Base-by-base conservation (phyloP, 37 sponge, comb jelly and placozoan species). In the Chondrosia reniformis region DNA sequence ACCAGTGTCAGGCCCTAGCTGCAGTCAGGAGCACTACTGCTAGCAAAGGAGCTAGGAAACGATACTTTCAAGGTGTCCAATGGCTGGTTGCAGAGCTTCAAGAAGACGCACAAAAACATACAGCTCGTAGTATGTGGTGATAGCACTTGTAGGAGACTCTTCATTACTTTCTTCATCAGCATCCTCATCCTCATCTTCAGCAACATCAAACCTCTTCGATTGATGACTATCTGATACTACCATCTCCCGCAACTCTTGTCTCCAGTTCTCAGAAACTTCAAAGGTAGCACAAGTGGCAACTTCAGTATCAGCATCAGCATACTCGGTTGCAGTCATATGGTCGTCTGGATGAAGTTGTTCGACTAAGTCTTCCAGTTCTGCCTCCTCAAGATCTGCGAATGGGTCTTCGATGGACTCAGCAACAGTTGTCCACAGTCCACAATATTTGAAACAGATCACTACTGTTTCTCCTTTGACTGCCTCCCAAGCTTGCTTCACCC, bases 41-140 rank as follows among this genome's bases (percentile, higher is more conserved):
- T 64, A 64, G 66, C 66, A 15, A 64, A 64, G 3, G 66, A 64
- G 66, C 34, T 64, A 64, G 66, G 33, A 64, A 64, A 64, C 6
- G 7, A 64, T 2, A 64, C 34, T 21, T 64, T 64, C 66, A 64
- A 64, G 66, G 86, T 81, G 34, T 80, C 86, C 42, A 86, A 86
- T 81, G 81, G 86, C 5, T 81, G 82, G 87, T 28, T 86, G 44
- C 67, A 86, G 6, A 45, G 74, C 24, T 86, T 86, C 74, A 86
- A 81, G 63, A 44, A 76, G 36, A 45, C 82, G 45, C 78, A n/a
- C n/a, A n/a, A n/a, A n/a, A n/a, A n/a, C n/a, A n/a, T n/a, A n/a
- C n/a, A n/a, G n/a, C n/a, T 64, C 63, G 33, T 32, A 31, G 66
- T 64, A 64, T 64, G 66, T 64, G 34, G 66, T 64, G 66, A 64